Evolutionary conservation across 2,888 invertebrate genomes (phyloP).

Genomic region (Marronus borbonicus): DNA sequence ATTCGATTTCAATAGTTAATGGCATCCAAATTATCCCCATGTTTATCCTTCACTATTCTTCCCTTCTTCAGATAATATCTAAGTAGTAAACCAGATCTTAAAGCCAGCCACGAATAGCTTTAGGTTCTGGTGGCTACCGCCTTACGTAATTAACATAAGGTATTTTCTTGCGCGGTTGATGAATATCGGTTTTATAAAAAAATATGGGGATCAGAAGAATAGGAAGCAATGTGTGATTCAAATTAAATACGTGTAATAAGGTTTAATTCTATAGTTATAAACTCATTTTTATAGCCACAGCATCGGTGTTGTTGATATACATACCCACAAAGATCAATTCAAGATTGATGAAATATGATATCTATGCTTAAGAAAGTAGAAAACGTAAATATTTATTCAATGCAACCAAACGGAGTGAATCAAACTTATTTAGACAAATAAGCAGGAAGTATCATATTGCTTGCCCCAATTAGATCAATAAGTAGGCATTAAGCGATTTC

Average conservation of each 20-base stretch:
- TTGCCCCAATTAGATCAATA: slow-evolving; percentile 17
- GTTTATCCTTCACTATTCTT: slow-evolving; percentile 18
- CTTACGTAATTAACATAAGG: slow-evolving; percentile 45
- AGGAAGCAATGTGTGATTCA: no score
- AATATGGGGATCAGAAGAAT: no score
- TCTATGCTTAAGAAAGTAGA: not conserved
- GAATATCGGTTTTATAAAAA: not conserved
- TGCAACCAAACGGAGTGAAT: not conserved
- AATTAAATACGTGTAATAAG: no score
- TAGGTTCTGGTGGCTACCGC: slow-evolving; percentile 12
- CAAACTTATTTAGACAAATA: not conserved
- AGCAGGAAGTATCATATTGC: slow-evolving; percentile 39
- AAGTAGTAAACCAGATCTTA: not conserved
- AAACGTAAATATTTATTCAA: slow-evolving; percentile 41
- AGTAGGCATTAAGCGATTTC: slow-evolving; percentile 6
- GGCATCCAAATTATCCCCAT: slow-evolving; percentile 40
- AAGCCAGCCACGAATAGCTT: not conserved
- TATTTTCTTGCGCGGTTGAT: not conserved
- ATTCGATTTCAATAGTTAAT: slow-evolving; percentile 44
- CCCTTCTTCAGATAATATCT: slow-evolving; percentile 35
- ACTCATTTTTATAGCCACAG: no score
- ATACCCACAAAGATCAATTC: not conserved
- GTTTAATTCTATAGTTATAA: no score
- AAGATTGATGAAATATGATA: slow-evolving; percentile 3
- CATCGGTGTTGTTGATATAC: not conserved